A percentile compares a stretch with the other conserved stretches of the same genome.
Evolutionary conservation across 2,888 invertebrate species (phyloP).

Genomic region (Drosophila meridionalis): DNA sequence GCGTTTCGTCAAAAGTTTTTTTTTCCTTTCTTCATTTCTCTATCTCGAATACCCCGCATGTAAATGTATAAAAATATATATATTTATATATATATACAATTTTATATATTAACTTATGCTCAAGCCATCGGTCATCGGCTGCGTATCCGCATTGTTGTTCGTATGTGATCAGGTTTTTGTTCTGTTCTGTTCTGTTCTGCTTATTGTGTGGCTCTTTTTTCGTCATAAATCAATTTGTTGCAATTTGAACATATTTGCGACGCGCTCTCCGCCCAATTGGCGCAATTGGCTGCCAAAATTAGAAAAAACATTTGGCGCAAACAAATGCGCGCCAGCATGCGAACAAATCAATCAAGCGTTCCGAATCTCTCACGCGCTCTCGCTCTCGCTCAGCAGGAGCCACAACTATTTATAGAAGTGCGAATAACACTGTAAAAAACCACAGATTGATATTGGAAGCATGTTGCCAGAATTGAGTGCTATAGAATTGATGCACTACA

Average conservation of each 20-base stretch:
- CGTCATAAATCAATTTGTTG: slow-evolving; percentile 78
- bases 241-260: slow-evolving; percentile 59
- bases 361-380: not conserved
- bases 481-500: not conserved
- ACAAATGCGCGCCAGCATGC: slow-evolving; percentile 28
- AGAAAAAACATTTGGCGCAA: slow-evolving; percentile 53
- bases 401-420: slow-evolving; percentile 10
- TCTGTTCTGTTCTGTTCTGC: not conserved
- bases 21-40: not conserved
- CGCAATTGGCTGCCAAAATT: slow-evolving; percentile 61
- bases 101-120: slow-evolving; percentile 10
- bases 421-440: slow-evolving; percentile 3
- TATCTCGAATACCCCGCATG: slow-evolving; percentile 19
- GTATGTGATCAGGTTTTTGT: slow-evolving; percentile 24
- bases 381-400: slow-evolving; percentile 14
- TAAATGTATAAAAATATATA: not conserved
- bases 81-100: not conserved
- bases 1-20: slow-evolving; percentile 12
- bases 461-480: not conserved
- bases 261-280: slow-evolving; percentile 61
- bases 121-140: slow-evolving; percentile 17
- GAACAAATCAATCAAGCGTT: slow-evolving; percentile 67
- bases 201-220: slow-evolving; percentile 13
- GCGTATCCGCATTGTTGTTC: slow-evolving; percentile 65
- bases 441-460: not conserved